These are phyloP conservation scores for Cyphomyrmex costatus DNA, from an alignment of 1,140 invertebrate genomes.

Conservation along the genomic window DNA sequence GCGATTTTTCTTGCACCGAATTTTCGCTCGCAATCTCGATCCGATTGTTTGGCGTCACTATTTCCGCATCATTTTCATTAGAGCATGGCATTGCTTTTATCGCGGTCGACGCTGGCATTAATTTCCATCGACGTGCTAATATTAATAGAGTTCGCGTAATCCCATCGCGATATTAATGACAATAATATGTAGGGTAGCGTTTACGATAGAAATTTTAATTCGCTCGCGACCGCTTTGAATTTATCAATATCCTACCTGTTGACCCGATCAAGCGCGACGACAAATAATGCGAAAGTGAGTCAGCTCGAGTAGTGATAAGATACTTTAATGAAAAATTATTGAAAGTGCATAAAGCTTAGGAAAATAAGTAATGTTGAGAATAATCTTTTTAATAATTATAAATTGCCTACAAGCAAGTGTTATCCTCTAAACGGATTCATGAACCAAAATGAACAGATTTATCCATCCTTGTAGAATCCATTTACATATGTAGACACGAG, in stretches of 20 bases:
- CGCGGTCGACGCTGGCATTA: conserved; percentile 60
- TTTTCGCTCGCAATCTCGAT: conserved; percentile 31
- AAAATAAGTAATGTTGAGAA: not conserved
- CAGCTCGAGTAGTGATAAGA: not conserved
- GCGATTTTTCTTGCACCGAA: conserved; percentile 19
- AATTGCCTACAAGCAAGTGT: not conserved
- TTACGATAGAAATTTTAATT: conserved; percentile 62
- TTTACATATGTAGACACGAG: not conserved
- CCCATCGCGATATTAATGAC: conserved; percentile 62
- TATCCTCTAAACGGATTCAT: not conserved
- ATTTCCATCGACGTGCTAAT: conserved; percentile 56
- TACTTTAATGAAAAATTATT: conserved; percentile 21
- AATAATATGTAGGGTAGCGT: conserved; percentile 61
- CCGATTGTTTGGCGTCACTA: conserved; percentile 13
- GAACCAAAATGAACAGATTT: not conserved
- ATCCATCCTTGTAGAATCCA: not conserved
- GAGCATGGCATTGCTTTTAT: conserved; percentile 55
- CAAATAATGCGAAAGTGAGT: conserved; percentile 42
- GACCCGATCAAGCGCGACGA: conserved; percentile 46
- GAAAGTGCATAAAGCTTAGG: not conserved
- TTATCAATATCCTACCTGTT: conserved; percentile 52
- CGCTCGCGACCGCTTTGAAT: conserved; percentile 32
- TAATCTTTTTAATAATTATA: not conserved
- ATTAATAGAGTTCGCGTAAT: conserved; percentile 63
- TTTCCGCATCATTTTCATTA: conserved; percentile 59